Evolutionary conservation across 2,113 vertebrate species (phyloP), one percentile per base, ranked within the genome.

Genomic region (Oreotrochilus melanogaster): DNA sequence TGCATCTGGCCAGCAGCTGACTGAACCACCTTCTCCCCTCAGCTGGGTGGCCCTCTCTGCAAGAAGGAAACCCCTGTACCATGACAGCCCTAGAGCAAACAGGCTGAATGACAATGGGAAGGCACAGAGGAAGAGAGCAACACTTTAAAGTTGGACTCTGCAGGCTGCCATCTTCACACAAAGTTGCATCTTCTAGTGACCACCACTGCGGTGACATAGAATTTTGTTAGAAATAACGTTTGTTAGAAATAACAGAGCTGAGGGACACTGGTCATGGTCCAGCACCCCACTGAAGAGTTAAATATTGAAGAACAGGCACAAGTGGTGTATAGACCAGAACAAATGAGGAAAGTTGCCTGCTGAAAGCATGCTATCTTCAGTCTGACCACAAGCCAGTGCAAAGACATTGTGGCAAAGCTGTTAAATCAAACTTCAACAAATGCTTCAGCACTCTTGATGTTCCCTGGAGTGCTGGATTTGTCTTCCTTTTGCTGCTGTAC

Each of bases 1-100:
- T 22, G 60, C 0, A 1, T 22, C 3, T 4, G 31, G 18, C n/a
- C 27, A 43, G 28, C 17, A 30, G 47, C 2, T 0, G 15, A 15
- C 37, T 67, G 86, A n/a, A 8, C 3, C 50, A 53, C 18, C 69
- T 80, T 53, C 14, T 65, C 3, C 27, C 31, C 57, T 35, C 0
- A 1, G 14, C 50, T 56, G 13, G 10, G 15, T 80, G 18, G 31
- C 14, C 10, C 57, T n/a, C 42, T 35, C 45, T 25, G 17, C 22
- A 31, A 31, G 45, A 43, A 76, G 54, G 5, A 16, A 54, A 70
- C 4, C 45, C 16, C 30, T 18, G 22, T 3, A 1, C n/a, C 3
- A 2, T 31, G 45, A 7, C 58, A 84, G 62, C 54, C 53, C 48
- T 6, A 2, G 24, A 70, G 18, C 2, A 17, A 11, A 24, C 5